These are phyloP conservation scores for Esox masquinongy DNA, from an alignment of 2,797 vertebrate species.

Conservation along the genomic window DNA sequence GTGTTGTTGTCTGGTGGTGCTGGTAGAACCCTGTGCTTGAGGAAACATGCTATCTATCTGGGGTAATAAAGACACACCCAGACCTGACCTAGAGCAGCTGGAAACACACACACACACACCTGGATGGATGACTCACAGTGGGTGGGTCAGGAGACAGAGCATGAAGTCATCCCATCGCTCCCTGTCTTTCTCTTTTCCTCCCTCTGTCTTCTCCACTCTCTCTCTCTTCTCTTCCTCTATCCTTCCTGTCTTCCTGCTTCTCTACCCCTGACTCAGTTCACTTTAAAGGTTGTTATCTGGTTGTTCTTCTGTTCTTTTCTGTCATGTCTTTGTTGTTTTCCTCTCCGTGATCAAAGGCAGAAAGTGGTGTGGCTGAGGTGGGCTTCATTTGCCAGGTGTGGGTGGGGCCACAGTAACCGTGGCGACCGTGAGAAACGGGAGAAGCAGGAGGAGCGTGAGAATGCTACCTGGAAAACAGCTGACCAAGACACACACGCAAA, in stretches of 20 bases:
- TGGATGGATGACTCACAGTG: conserved; percentile 65
- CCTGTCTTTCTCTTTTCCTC: neutral
- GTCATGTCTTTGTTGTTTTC: conserved; percentile 40
- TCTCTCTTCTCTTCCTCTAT: conserved; percentile 33
- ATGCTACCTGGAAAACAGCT: conserved; percentile 70
- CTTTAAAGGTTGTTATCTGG: neutral
- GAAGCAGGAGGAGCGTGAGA: conserved; percentile 67
- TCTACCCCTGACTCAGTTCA: conserved; percentile 21
- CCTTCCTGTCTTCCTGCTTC: conserved; percentile 6
- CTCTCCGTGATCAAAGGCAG: conserved; percentile 53
- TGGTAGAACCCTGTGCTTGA: conserved; percentile 65
- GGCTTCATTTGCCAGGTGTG: conserved; percentile 58
- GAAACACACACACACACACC: conserved; percentile 55
- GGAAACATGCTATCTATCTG: conserved; percentile 57
- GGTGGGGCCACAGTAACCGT: conserved; percentile 29
- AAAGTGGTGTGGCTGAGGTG: conserved; percentile 44
- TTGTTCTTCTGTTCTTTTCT: neutral
- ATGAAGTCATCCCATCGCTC: conserved; percentile 63
- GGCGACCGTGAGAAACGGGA: conserved; percentile 65
- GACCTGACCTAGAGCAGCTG: conserved; percentile 61
- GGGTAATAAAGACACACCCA: conserved; percentile 62
- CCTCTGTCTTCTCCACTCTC: neutral
- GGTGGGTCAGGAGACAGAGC: conserved; percentile 42
- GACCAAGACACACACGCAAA: conserved; percentile 44
- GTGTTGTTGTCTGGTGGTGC: conserved; percentile 9